These are phyloP conservation scores for Teleogryllus occipitalis DNA, from an alignment of 1,140 invertebrate species.

Conservation along the genomic window DNA sequence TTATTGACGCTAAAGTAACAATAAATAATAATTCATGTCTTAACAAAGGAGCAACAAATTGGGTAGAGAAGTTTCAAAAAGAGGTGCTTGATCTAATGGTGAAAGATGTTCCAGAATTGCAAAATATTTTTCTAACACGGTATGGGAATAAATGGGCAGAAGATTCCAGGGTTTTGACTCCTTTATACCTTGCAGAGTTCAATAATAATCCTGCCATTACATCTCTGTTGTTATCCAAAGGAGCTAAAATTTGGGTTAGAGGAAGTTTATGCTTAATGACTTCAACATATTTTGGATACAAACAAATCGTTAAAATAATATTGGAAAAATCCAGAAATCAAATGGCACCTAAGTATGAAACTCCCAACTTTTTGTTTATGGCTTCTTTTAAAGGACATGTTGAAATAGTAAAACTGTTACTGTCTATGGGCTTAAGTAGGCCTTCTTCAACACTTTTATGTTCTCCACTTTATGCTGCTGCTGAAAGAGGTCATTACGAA, in stretches of 20 bases:
- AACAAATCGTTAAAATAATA: background rate
- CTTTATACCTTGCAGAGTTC: background rate
- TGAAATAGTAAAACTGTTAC: slow-evolving; percentile 37
- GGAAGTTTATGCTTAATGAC: too few species aligned
- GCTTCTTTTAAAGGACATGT: slow-evolving; percentile 41
- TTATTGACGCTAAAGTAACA: slow-evolving; percentile 15
- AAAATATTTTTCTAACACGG: background rate
- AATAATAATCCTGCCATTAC: too few species aligned
- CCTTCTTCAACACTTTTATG: background rate
- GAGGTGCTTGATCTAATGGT: background rate
- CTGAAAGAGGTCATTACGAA: background rate
- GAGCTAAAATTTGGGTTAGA: too few species aligned
- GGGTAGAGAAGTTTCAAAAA: slow-evolving; percentile 36
- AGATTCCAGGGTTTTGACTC: background rate
- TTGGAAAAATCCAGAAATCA: background rate
- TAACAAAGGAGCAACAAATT: slow-evolving; percentile 40
- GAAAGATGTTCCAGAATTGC: background rate
- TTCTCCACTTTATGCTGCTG: background rate
- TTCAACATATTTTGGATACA: background rate
- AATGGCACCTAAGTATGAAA: background rate
- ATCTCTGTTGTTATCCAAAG: too few species aligned
- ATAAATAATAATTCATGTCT: slow-evolving; percentile 23
- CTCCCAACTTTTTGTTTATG: slow-evolving; percentile 27
- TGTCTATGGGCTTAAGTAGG: slow-evolving; percentile 38
- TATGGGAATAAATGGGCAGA: background rate